Percentiles rank a stretch among this genome's conserved stretches.
Conservation (phyloP, 2,797 vertebrate genomes). For the Pangasius djambal region DNA sequence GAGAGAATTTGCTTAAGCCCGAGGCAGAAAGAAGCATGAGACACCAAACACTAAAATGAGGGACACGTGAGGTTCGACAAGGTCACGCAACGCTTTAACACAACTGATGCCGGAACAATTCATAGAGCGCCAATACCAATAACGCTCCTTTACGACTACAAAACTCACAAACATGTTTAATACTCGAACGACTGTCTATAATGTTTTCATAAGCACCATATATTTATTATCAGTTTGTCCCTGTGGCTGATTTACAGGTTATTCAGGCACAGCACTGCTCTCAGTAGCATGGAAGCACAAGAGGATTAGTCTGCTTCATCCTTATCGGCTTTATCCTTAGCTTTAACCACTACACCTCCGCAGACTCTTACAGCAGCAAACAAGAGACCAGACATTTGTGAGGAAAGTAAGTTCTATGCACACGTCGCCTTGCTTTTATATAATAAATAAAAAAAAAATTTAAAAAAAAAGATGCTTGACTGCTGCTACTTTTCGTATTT, state of each 20-base stretch:
- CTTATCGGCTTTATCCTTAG: constrained; percentile 53
- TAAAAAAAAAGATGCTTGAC: not conserved
- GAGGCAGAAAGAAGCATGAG: constrained; percentile 40
- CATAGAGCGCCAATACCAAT: not conserved
- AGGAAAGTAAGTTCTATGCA: not conserved
- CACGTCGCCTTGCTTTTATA: not conserved
- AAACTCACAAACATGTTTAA: too few relatives aligned
- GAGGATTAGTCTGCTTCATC: constrained; percentile 57
- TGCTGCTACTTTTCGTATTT: not conserved
- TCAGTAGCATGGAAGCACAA: constrained; percentile 29
- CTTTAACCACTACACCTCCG: constrained; percentile 39
- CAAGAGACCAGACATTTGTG: not conserved
- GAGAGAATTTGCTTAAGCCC: constrained; percentile 41
- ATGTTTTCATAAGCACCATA: not conserved
- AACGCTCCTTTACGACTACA: not conserved
- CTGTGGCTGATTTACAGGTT: not conserved
- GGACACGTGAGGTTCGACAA: not conserved
- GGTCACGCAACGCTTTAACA: not conserved
- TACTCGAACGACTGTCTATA: not conserved
- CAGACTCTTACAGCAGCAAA: constrained; percentile 43
- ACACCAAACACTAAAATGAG: constrained; percentile 16
- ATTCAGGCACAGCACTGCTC: constrained; percentile 41
- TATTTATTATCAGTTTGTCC: not conserved
- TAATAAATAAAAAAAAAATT: too few relatives aligned
- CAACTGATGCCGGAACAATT: not conserved